These are phyloP conservation scores for Phania funesta DNA, from an alignment of 2,888 invertebrate genomes.

Conservation along the genomic window DNA sequence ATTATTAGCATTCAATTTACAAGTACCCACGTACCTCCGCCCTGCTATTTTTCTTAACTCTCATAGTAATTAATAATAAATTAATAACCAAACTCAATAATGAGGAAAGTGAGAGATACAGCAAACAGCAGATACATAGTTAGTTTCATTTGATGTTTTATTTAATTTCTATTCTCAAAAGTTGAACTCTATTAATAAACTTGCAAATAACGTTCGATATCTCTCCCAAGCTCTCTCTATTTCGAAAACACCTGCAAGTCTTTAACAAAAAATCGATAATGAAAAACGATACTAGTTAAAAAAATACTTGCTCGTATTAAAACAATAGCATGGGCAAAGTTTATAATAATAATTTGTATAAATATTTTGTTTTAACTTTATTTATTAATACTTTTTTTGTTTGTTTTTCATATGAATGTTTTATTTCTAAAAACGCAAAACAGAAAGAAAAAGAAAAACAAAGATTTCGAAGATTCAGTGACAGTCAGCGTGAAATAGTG, in stretches of 20 bases:
- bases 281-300: not conserved
- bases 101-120: not conserved
- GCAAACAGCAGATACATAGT: slow-evolving; percentile 9
- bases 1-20: too few species aligned
- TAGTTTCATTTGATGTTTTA: slow-evolving; percentile 1
- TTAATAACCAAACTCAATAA: too few species aligned
- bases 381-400: not conserved
- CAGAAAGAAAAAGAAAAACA: too few species aligned
- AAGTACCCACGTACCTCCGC: too few species aligned
- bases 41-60: too few species aligned
- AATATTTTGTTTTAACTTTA: slow-evolving; percentile 25
- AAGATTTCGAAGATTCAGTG: too few species aligned
- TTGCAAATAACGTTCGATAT: slow-evolving; percentile 7
- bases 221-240: not conserved
- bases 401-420: not conserved
- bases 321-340: slow-evolving; percentile 13
- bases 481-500: too few species aligned
- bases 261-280: slow-evolving; percentile 24
- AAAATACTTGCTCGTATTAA: not conserved
- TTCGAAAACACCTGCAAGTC: slow-evolving; percentile 11
- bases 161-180: not conserved
- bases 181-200: slow-evolving; percentile 31
- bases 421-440: not conserved
- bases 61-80: too few species aligned
- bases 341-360: slow-evolving; percentile 19